A percentile compares a stretch with the other conserved stretches of the same genome.
These are phyloP conservation scores for Strix aluco DNA, from an alignment of 2,113 vertebrate species.

Conservation along the genomic window DNA sequence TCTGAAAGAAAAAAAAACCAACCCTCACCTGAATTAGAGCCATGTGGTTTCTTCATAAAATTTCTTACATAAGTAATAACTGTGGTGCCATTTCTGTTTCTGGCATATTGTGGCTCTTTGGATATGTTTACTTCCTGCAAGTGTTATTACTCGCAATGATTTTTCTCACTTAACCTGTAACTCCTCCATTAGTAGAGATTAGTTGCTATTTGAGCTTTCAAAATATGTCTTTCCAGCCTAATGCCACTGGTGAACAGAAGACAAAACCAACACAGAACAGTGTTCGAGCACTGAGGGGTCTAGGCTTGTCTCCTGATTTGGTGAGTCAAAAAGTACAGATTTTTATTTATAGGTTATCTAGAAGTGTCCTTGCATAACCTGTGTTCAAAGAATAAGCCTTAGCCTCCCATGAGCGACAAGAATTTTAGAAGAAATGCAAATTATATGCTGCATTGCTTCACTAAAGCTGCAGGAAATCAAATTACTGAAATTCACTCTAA, in stretches of 20 bases:
- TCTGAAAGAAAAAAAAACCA: not conserved
- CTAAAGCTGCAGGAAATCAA: not conserved
- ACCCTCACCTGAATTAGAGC: not conserved
- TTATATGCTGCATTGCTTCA: not conserved
- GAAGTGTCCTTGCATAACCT: not conserved
- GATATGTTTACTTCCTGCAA: not conserved
- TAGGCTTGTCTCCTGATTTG: constrained; percentile 83
- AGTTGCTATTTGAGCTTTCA: not conserved
- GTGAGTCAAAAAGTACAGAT: constrained; percentile 55
- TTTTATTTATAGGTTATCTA: not conserved
- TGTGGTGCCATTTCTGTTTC: not conserved
- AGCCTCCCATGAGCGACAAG: not conserved
- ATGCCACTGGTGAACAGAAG: constrained; percentile 80
- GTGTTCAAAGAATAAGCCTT: not conserved
- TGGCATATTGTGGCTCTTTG: not conserved
- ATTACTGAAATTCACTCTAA: not conserved
- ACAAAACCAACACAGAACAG: constrained; percentile 85
- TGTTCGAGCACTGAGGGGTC: constrained; percentile 76
- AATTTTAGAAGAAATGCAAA: not conserved
- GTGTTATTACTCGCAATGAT: not conserved
- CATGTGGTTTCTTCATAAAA: not conserved
- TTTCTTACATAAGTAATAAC: not conserved
- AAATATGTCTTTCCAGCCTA: constrained; percentile 73
- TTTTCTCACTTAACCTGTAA: not conserved
- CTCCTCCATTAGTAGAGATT: not conserved